Evolutionary conservation across 2,113 vertebrate genomes (phyloP).

Genomic region (Prinia subflava): DNA sequence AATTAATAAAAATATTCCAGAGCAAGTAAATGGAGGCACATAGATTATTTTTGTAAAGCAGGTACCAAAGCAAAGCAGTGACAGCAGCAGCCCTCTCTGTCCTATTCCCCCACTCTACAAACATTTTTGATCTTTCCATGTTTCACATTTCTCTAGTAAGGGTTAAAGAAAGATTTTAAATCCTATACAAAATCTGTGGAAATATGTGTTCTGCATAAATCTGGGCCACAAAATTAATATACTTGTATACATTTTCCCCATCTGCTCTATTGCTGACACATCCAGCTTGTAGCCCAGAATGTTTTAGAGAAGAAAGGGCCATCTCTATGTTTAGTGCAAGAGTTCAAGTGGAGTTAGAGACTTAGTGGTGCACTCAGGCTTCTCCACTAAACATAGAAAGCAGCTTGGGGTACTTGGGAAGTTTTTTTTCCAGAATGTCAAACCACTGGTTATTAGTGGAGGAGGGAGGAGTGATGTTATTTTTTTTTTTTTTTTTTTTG

Average conservation of each 20-base stretch:
- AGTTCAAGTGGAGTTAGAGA: conserved; percentile 24
- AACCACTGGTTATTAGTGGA: not conserved
- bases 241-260: conserved; percentile 44
- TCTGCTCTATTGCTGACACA: conserved; percentile 30
- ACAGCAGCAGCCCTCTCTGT: not conserved
- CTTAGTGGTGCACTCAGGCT: not conserved
- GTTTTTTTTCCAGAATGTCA: not conserved
- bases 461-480: not conserved
- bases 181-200: conserved; percentile 38
- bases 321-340: conserved; percentile 30
- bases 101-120: not conserved
- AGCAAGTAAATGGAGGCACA: not conserved
- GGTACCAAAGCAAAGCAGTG: not conserved
- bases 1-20: not conserved
- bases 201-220: conserved; percentile 53
- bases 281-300: conserved; percentile 11
- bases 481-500: not conserved
- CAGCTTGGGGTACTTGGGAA: not conserved
- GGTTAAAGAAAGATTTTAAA: conserved; percentile 27
- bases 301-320: conserved; percentile 33
- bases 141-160: not conserved
- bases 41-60: not conserved
- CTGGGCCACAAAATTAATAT: conserved; percentile 52
- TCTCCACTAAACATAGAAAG: conserved; percentile 1
- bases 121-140: not conserved